These are phyloP conservation scores for Leptobrachium ailaonicum DNA, from an alignment of 2,113 vertebrate species.

Conservation along the genomic window DNA sequence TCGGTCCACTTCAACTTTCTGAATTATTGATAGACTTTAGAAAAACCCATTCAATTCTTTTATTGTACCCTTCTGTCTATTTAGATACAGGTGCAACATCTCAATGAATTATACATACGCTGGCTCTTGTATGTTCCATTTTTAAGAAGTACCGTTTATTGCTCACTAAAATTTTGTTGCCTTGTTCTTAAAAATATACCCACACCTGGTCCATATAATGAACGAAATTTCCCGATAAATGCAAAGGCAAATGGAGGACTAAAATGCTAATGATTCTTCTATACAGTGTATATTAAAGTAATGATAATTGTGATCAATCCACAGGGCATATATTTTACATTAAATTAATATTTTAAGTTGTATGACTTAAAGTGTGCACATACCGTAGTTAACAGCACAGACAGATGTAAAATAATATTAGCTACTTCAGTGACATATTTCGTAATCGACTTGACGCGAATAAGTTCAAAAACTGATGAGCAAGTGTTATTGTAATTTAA, in stretches of 20 bases:
- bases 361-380: constrained; percentile 16
- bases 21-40: too few relatives aligned
- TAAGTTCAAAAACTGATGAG: constrained; percentile 38
- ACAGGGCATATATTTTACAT: background rate
- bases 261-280: too few relatives aligned
- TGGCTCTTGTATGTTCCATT: too few relatives aligned
- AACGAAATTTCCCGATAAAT: constrained; percentile 19
- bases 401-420: constrained; percentile 13
- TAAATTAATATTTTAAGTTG: background rate
- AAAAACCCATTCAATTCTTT: too few relatives aligned
- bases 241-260: background rate
- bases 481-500: constrained; percentile 38
- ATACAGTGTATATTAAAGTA: too few relatives aligned
- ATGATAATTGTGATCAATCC: too few relatives aligned
- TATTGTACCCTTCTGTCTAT: too few relatives aligned
- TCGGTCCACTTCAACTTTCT: too few relatives aligned
- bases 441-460: constrained; percentile 14
- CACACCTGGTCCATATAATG: constrained; percentile 4
- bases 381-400: background rate
- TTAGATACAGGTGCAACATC: too few relatives aligned
- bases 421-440: constrained; percentile 15
- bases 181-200: background rate
- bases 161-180: too few relatives aligned
- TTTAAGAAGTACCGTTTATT: too few relatives aligned
- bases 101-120: too few relatives aligned